Conservation (phyloP, 2,888 invertebrate species). For the Athetis lepigone region DNA sequence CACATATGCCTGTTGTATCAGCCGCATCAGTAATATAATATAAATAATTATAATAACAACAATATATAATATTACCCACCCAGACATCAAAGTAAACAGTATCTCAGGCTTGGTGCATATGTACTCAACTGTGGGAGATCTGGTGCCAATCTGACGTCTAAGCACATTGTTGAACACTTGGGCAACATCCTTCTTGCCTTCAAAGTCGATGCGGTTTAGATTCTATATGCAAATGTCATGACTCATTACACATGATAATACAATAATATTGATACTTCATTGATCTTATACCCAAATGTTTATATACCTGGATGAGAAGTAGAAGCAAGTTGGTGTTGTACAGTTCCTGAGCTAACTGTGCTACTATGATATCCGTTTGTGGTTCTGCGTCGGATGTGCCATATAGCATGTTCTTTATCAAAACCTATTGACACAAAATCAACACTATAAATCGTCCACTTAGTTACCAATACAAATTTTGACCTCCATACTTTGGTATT, state of each 20-base stretch:
- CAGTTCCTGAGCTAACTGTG: conserved; percentile 99
- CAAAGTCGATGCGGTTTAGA: conserved; percentile 94
- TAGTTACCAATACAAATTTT: conserved; percentile 46
- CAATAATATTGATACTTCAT: conserved; percentile 30
- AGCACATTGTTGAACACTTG: conserved; percentile 99
- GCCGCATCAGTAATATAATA: too few species aligned
- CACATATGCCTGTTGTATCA: too few species aligned
- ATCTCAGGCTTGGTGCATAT: conserved; percentile 99
- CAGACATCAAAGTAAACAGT: conserved; percentile 98
- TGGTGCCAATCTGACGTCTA: conserved; percentile 99
- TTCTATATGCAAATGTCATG: conserved; percentile 82
- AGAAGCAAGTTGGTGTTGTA: conserved; percentile 99
- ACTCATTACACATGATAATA: conserved; percentile 46
- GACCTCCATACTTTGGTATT: conserved; percentile 39
- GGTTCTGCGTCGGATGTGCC: conserved; percentile 99
- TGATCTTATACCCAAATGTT: conserved; percentile 34
- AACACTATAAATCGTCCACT: conserved; percentile 53
- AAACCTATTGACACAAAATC: conserved; percentile 84
- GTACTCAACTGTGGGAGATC: conserved; percentile 99
- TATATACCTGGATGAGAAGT: conserved; percentile 94
- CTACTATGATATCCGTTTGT: conserved; percentile 98
- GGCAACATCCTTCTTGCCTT: conserved; percentile 99
- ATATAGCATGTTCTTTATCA: conserved; percentile 99
- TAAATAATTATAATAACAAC: conserved; percentile 2
- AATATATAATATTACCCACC: conserved; percentile 89